phyloP scores from a whole-genome alignment of 2,888 invertebrate genomes.

The Ariolimax columbianus region DNA sequence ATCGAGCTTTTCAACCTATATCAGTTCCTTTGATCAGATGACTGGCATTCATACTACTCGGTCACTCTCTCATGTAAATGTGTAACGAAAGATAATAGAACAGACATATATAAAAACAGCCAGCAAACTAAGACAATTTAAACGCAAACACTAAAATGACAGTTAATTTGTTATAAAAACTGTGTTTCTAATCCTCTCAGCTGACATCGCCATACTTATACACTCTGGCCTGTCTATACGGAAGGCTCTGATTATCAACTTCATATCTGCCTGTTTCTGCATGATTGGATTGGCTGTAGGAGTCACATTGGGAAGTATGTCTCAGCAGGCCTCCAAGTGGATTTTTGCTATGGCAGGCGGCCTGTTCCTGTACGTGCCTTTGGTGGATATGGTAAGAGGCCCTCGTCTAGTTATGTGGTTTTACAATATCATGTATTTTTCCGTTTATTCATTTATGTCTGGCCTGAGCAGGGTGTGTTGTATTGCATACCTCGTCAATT shows the following conservation, averaged over 20 bases:
- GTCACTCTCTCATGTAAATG: too few relatives aligned
- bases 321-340: constrained; percentile 79
- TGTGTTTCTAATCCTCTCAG: constrained; percentile 69
- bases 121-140: too few relatives aligned
- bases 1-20: too few relatives aligned
- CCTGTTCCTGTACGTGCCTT: constrained; percentile 83
- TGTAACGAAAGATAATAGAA: too few relatives aligned
- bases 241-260: constrained; percentile 82
- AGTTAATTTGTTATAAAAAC: background rate
- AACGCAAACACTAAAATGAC: too few relatives aligned
- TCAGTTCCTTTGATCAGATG: too few relatives aligned
- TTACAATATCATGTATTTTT: too few relatives aligned
- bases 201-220: constrained; percentile 83
- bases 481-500: too few relatives aligned
- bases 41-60: too few relatives aligned
- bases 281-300: constrained; percentile 82
- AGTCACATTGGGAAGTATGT: constrained; percentile 80
- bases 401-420: background rate
- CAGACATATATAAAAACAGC: too few relatives aligned
- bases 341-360: constrained; percentile 83
- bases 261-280: constrained; percentile 82
- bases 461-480: too few relatives aligned
- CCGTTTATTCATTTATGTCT: too few relatives aligned
- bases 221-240: constrained; percentile 82
- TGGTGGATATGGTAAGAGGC: constrained; percentile 82